These are phyloP conservation scores for Theropithecus gelada DNA, from an alignment of 2,113 vertebrate species.

Conservation along the genomic window DNA sequence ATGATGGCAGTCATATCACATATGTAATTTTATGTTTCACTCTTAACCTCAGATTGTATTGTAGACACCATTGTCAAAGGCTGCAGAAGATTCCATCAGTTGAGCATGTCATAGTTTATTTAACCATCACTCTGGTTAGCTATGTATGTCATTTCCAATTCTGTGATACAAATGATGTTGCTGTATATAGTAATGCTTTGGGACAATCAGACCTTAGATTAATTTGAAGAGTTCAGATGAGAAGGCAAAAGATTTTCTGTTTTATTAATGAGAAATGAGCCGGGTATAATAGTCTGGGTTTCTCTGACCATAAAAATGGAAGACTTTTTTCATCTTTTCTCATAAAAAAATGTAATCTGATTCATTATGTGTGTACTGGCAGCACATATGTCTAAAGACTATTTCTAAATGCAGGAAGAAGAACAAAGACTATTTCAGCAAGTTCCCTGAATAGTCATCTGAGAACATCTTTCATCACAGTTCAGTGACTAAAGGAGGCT, in stretches of 20 bases:
- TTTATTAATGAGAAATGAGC: slow-evolving; percentile 49
- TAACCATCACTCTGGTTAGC: neutral
- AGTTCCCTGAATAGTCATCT: neutral
- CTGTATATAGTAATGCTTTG: slow-evolving; percentile 34
- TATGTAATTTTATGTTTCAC: neutral
- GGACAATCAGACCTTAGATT: slow-evolving; percentile 20
- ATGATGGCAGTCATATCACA: neutral
- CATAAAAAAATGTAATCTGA: slow-evolving; percentile 13
- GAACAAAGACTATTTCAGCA: neutral
- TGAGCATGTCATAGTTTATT: neutral
- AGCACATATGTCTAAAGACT: neutral
- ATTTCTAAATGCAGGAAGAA: slow-evolving; percentile 21
- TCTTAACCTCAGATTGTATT: slow-evolving; percentile 20
- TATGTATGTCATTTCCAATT: slow-evolving; percentile 1
- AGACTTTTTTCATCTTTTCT: neutral
- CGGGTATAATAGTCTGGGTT: neutral
- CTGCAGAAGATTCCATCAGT: neutral
- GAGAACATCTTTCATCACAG: neutral
- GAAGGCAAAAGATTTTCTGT: slow-evolving; percentile 17
- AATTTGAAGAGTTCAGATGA: slow-evolving; percentile 1
- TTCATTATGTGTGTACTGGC: neutral
- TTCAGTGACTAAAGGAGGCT: neutral
- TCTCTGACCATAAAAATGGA: slow-evolving; percentile 41
- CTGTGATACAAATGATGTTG: slow-evolving; percentile 15
- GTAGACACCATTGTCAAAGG: neutral